Evolutionary conservation across 2,888 invertebrate genomes (phyloP).

Genomic region (Machimus atricapillus): DNA sequence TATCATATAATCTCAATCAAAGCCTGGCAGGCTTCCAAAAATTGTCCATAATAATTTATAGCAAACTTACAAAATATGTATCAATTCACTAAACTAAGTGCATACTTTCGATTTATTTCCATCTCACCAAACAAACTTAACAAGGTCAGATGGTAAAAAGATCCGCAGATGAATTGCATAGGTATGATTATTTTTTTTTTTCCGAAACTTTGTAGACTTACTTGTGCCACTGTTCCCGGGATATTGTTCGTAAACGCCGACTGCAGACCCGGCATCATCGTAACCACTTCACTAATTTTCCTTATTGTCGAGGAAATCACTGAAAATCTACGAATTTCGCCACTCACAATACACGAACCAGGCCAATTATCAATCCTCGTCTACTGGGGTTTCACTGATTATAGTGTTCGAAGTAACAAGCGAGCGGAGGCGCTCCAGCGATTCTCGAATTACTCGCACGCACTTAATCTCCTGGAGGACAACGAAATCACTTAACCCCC

Average conservation of each 20-base stretch:
- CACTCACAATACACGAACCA: not conserved
- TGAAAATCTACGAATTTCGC: slow-evolving; percentile 1
- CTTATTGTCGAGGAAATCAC: not conserved
- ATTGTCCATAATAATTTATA: too few relatives aligned
- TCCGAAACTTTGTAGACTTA: slow-evolving; percentile 1
- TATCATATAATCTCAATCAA: too few relatives aligned
- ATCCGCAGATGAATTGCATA: not conserved
- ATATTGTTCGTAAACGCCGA: slow-evolving; percentile 29
- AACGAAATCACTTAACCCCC: slow-evolving; percentile 34
- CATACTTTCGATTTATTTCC: too few relatives aligned
- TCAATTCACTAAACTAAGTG: not conserved
- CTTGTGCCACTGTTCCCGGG: not conserved
- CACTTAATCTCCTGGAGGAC: slow-evolving; percentile 2
- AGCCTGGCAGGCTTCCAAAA: too few relatives aligned
- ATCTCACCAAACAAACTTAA: not conserved
- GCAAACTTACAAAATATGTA: too few relatives aligned
- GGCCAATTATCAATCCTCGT: slow-evolving; percentile 19
- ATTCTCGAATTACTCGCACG: slow-evolving; percentile 19
- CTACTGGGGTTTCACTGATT: slow-evolving; percentile 29
- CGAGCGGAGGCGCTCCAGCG: not conserved
- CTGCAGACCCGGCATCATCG: slow-evolving; percentile 19
- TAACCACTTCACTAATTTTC: slow-evolving; percentile 21
- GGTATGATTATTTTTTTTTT: not conserved
- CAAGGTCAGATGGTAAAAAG: not conserved
- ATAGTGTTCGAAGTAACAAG: slow-evolving; percentile 14